These are phyloP conservation scores for Pseudopodoces humilis DNA, from an alignment of 2,113 vertebrate species.

Conservation along the genomic window DNA sequence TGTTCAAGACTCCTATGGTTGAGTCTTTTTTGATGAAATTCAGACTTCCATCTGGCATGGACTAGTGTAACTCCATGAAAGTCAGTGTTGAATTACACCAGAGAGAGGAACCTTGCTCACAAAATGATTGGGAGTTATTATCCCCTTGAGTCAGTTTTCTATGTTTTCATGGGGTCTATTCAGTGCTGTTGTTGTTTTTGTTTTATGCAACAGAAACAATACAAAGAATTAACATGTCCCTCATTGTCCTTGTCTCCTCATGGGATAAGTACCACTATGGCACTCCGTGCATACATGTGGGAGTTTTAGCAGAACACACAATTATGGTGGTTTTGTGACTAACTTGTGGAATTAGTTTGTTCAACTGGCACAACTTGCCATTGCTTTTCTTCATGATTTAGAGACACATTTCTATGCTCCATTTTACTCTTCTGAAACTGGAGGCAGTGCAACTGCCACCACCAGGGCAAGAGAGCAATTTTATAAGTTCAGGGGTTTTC, in stretches of 20 bases:
- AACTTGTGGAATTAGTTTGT: not conserved
- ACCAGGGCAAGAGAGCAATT: not conserved
- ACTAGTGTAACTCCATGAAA: not conserved
- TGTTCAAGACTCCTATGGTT: not conserved
- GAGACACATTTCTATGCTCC: not conserved
- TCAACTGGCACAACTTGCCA: not conserved
- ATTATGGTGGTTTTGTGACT: not conserved
- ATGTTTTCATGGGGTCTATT: not conserved
- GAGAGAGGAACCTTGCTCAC: not conserved
- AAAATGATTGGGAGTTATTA: not conserved
- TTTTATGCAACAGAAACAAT: not conserved
- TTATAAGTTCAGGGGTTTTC: not conserved
- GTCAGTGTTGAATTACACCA: not conserved
- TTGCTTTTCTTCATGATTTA: not conserved
- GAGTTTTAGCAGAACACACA: not conserved
- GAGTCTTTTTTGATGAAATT: constrained; percentile 6
- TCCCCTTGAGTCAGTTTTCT: not conserved
- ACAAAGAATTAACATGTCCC: not conserved
- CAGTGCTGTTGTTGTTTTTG: not conserved
- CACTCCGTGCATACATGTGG: accelerated
- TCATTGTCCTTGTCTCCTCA: not conserved
- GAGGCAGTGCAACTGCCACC: not conserved
- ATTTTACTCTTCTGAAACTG: not conserved
- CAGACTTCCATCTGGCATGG: not conserved
- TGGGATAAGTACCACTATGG: not conserved